Percentiles rank a stretch among this genome's conserved stretches.
These are phyloP conservation scores for Lycocerus yunnanus DNA, from an alignment of 2,888 invertebrate species.

Conservation along the genomic window DNA sequence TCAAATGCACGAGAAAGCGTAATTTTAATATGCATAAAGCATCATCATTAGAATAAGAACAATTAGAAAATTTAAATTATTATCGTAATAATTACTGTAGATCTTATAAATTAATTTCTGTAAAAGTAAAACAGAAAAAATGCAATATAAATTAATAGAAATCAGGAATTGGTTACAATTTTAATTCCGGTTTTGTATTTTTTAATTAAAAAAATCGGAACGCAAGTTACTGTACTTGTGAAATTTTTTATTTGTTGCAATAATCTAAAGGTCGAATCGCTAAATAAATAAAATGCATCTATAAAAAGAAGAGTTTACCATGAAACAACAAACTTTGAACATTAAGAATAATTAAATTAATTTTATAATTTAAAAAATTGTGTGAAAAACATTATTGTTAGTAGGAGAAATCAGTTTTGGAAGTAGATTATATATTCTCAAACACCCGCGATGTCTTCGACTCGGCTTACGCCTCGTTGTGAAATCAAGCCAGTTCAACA, in stretches of 20 bases:
- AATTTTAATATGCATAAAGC: background rate
- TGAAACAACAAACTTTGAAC: background rate
- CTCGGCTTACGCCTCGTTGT: too few species aligned
- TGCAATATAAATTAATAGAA: background rate
- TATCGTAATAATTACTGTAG: background rate
- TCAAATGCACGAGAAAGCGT: background rate
- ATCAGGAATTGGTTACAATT: background rate
- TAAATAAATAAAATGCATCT: background rate
- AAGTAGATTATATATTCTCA: too few species aligned
- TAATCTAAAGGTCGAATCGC: background rate
- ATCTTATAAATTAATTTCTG: background rate
- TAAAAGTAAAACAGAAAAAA: background rate
- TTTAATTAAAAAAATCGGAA: background rate
- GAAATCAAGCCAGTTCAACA: too few species aligned
- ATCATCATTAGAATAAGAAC: background rate
- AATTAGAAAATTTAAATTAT: background rate
- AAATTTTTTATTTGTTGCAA: background rate
- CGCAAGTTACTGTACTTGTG: background rate
- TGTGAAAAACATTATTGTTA: background rate
- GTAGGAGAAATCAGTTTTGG: too few species aligned
- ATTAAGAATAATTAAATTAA: background rate
- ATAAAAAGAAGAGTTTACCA: background rate
- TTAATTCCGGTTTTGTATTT: background rate
- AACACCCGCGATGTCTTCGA: too few species aligned
- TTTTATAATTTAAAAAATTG: background rate